Evolutionary conservation across 2,888 invertebrate species (phyloP).

Genomic region (Drosophila tripunctata): DNA sequence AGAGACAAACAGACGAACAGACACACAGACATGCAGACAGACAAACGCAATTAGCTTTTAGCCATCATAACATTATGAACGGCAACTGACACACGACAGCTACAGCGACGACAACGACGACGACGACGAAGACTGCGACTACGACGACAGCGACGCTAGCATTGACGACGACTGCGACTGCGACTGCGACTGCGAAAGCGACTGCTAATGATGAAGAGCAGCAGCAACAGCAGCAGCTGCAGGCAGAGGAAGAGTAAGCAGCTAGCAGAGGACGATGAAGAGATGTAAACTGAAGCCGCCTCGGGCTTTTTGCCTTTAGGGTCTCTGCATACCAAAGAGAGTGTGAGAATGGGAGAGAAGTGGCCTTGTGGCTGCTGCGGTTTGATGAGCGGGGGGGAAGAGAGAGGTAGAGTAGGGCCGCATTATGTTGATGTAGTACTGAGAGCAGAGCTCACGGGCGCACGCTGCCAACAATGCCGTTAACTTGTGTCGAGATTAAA

Average conservation of each 20-base stretch:
- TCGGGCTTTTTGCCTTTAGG: constrained; percentile 18
- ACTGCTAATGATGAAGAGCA: constrained; percentile 69
- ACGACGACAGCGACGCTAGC: constrained; percentile 21
- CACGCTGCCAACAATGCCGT: constrained; percentile 73
- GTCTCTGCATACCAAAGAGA: not conserved
- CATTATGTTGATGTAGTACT: constrained; percentile 56
- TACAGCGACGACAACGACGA: constrained; percentile 19
- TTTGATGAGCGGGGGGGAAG: not conserved
- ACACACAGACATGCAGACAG: constrained; percentile 29
- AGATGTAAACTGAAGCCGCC: constrained; percentile 42
- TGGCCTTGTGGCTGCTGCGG: constrained; percentile 16
- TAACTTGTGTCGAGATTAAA: constrained; percentile 79
- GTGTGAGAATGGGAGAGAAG: not conserved
- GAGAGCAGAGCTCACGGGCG: constrained; percentile 63
- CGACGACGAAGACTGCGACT: not conserved
- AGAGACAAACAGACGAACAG: not conserved
- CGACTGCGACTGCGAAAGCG: constrained; percentile 47
- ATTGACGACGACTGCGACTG: constrained; percentile 28
- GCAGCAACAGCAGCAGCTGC: constrained; percentile 5
- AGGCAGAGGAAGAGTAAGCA: not conserved
- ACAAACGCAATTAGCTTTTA: constrained; percentile 80
- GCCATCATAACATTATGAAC: constrained; percentile 79
- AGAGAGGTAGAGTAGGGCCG: not conserved
- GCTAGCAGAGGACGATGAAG: constrained; percentile 32
- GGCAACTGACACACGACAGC: constrained; percentile 61